Evolutionary conservation across 2,888 invertebrate species (phyloP), one percentile per base, ranked within the genome.

Genomic region (Copidosoma aretas): DNA sequence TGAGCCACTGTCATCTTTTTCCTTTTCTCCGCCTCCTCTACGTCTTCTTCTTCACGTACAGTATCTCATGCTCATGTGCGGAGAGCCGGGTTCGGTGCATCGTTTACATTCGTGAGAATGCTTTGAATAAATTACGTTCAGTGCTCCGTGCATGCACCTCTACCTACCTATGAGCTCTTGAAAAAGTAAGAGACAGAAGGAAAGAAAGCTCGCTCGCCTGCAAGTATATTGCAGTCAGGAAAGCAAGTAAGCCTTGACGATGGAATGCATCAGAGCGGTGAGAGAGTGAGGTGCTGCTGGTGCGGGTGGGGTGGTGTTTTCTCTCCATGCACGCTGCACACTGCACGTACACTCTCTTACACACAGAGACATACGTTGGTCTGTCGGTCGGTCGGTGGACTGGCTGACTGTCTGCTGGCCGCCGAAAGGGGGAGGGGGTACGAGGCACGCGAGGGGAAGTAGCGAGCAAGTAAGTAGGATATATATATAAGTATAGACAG

Each of bases 81-180:
- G 19, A 1, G 22, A 21, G 49, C 53, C 17, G 54, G 14, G 52
- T 54, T 54, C 32, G 60, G 32, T 63, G 63, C 70, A 70, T 70
- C 67, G 63, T 49, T 63, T 66, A 68, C 68, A 71, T 65, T 71
- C 60, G 67, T 69, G 69, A 71, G 69, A 69, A 71, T 64, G 71
- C 68, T 66, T 71, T 68, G 71, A 69, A 71, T 71, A 71, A 71
- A 71, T 71, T 69, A 71, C 32, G 8, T 68, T 52, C 8, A 54
- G 60, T 19, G 39, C 49, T 46, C 54, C 49, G 22, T 67, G 43
- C 12, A 8, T 32, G 32, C 32, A n/a, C 32, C 32, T 8, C 32
- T 32, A 32, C 32, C 32, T 32, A 32, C 8, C 3, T 8, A 15
- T 12, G 43, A 17, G 43, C 43, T 46, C 43, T 46, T 12, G 63